Evolutionary conservation across 92 coral and sea anemone genomes (phyloP), one percentile per base, ranked within the genome.

Genomic region (Porites divaricata): DNA sequence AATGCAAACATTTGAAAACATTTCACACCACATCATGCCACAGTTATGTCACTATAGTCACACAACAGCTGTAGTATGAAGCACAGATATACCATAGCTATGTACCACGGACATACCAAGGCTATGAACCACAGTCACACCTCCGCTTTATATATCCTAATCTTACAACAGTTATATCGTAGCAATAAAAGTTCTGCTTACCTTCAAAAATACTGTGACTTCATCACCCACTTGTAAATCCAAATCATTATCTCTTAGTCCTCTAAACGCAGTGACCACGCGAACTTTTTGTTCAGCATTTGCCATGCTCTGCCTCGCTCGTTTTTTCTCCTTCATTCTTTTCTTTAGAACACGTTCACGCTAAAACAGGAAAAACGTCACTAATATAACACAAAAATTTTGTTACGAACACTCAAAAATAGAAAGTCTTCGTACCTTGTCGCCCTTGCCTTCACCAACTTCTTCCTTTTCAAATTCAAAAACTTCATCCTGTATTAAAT

Each of bases 181-280:
- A n/a, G 22, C 7, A 23, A 8, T 35, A 4, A 35, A n/a, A 22
- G 49, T 16, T 25, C 63, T 19, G 10, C 85, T 70, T 75, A 93
- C 98, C 85, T 89, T 91, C 48, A 65, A 67, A 51, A 94, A 41
- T 17, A 94, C 78, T 1, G 95, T 91, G 17, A 94, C 93, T 86
- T 94, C 98, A 45, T 94, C 98, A 78, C 98, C 98, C 2, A 94
- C 98, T 49, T 90, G 86, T 53, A 94, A 77, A 8, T 94, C 98
- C 12, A 94, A 89, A 71, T 94, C 98, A 16, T 75, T 70, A 35
- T 72, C 93, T 73, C 67, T 65, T 54, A 62, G 75, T 16, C 91
- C 95, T 78, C 95, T 83, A 53, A 94, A 94, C 11, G 98, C 88
- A 0, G 98, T 92, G 50, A 92, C 93, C 8, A 89, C 98, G 50